Evolutionary conservation across 2,888 invertebrate genomes (phyloP).

Genomic region (Margaritifera margaritifera): DNA sequence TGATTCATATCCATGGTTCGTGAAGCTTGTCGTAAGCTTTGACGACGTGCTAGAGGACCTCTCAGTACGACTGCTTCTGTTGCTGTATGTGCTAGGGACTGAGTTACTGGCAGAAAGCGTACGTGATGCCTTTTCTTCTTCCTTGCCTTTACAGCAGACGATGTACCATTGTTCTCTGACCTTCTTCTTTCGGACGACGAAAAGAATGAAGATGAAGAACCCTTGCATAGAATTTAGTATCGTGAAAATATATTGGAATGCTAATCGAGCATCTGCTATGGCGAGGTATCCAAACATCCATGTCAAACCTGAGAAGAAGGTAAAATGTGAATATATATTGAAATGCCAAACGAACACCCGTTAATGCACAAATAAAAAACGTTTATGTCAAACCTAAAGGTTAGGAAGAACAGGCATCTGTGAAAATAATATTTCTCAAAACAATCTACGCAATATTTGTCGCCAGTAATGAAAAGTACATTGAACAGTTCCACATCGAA

Average conservation of each 20-base stretch:
- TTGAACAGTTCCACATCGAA: not conserved
- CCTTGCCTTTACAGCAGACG: constrained; percentile 43
- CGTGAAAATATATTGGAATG: constrained; percentile 70
- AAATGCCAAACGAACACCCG: constrained; percentile 61
- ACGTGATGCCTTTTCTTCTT: constrained; percentile 39
- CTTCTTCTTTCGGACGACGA: constrained; percentile 57
- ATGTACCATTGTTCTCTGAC: constrained; percentile 62
- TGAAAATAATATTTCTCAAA: too few relatives aligned
- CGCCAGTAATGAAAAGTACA: not conserved
- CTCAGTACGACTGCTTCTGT: constrained; percentile 28
- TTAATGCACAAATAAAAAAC: constrained; percentile 68
- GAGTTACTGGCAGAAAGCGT: constrained; percentile 52
- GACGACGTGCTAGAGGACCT: constrained; percentile 5
- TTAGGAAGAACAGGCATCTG: too few relatives aligned
- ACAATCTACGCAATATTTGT: not conserved
- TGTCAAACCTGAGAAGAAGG: constrained; percentile 58
- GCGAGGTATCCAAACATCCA: constrained; percentile 71
- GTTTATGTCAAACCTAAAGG: constrained; percentile 67
- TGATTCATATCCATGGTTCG: constrained; percentile 35
- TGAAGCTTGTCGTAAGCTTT: constrained; percentile 26
- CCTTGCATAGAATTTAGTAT: constrained; percentile 61
- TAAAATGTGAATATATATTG: constrained; percentile 66
- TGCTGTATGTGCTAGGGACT: constrained; percentile 45
- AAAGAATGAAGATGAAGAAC: constrained; percentile 61
- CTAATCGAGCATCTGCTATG: constrained; percentile 58